Evolutionary conservation across 2,888 invertebrate genomes (phyloP), one percentile per base, ranked within the genome.

Genomic region (Candidula unifasciata): DNA sequence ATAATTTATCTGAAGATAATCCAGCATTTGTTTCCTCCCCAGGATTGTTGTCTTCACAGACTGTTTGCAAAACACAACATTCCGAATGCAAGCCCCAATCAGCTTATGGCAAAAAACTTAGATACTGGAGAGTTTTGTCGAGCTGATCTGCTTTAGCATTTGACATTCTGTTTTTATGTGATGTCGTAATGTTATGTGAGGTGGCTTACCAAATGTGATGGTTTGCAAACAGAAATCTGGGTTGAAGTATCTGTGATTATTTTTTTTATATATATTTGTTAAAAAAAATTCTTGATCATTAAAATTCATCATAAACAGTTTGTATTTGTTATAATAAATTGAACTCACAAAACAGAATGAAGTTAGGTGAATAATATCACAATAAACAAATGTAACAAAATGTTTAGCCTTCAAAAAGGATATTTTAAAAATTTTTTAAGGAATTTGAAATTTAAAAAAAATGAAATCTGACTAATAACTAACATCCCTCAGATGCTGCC

Each of bases 71-170:
- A 89, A 37, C 93, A 93, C 87, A 89, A 87, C 8, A 89, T 91
- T 71, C 93, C 93, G 6, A 93, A 93, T 86, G 91, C 91, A n/a
- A 84, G 86, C 30, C 91, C 92, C 30, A 88, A 90, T 68, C 91
- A 91, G 84, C 87, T 92, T 44, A 92, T 93, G 92, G 93, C 91
- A 10, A 90, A 90, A 71, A 93, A 93, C 80, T 85, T 92, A 33
- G 93, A 93, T 84, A 93, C 93, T 0, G 93, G 92, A 18, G 91
- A 92, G 73, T 93, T 92, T 85, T 92, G 92, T 83, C 83, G 91
- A 35, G 91, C 88, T 1, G 91, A 91, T 85, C 83, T 87, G 8
- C 71, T 88, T 52, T 85, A 82, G 52, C 30, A 35, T 35, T 3
- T 27, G n/a, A 52, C n/a, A 52, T n/a, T n/a, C 24, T 37, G 0